These are phyloP conservation scores for Octopus bimaculoides DNA, from an alignment of 1,140 invertebrate species.

Conservation along the genomic window DNA sequence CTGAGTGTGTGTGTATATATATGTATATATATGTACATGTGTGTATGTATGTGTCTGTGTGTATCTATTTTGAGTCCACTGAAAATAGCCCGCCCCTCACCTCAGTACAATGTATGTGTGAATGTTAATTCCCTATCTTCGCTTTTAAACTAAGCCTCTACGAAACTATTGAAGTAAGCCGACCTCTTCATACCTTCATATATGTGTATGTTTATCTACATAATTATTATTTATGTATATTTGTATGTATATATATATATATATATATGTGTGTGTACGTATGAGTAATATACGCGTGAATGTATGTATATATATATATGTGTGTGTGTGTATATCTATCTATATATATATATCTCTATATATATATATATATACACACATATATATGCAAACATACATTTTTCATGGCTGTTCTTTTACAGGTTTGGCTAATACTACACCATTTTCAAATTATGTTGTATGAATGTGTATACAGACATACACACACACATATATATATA, in stretches of 20 bases:
- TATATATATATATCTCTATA: not conserved
- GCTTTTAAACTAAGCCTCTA: no score
- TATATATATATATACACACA: not conserved
- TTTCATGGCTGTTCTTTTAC: no score
- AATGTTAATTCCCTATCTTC: not conserved
- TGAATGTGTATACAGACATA: no score
- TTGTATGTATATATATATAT: not conserved
- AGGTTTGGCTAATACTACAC: no score
- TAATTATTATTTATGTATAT: not conserved
- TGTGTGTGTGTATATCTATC: not conserved
- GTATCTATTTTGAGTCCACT: not conserved
- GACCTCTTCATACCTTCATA: no score
- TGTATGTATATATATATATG: not conserved
- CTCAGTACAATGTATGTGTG: not conserved
- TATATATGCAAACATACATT: not conserved
- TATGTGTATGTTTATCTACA: not conserved
- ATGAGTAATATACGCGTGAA: not conserved
- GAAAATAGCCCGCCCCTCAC: no score
- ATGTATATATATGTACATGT: not conserved
- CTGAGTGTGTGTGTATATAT: not conserved
- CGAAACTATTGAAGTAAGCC: no score
- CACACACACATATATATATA: no score
- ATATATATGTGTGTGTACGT: not conserved
- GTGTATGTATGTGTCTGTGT: not conserved
- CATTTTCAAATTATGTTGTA: no score